Base-by-base conservation (phyloP, 1,140 invertebrate genomes). In the Oreohelix idahoensis region DNA sequence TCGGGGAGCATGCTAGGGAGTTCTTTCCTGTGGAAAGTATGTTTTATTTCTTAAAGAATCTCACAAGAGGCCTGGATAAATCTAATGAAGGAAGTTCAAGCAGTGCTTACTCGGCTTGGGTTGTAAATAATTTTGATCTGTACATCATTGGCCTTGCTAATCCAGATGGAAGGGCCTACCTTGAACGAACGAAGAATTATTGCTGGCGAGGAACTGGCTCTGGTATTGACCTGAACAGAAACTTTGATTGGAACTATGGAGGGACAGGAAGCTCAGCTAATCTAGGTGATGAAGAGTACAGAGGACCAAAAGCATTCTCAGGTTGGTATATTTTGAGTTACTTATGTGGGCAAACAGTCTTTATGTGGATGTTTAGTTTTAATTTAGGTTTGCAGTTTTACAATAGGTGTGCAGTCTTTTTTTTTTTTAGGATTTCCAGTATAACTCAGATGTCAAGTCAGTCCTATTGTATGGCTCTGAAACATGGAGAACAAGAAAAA, bases 201-300 rank as follows among this genome's bases (percentile, higher is more conserved):
- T 92, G 91, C 79, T 92, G 91, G 91, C 74, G 91, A 76, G 91
- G 91, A 32, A 92, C 90, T 15, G 86, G 85, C 38, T 85, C 84
- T 17, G 91, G 91, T 35, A 89, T 91, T 2, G 91, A 92, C 79
- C 66, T 92, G 5, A 91, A 92, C 74, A 84, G 91, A 32, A 92
- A 92, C 79, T 92, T 91, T 89, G 90, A 90, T 45, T 92, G 90
- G 90, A 85, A 91, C 82, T 92, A 88, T 89, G 91, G 87, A 29
- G 85, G 85, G 13, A 86, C 86, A 73, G 91, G 91, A 32, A 92
- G 91, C 71, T 91, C 90, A 17, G 70, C 36, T n/a, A 80, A 91
- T 81, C 78, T 73, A 1, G 78, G 73, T 38, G 91, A 92, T 88
- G 91, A 90, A 78, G 90, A 92, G 79, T 92, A 90, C 83, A 88